These are phyloP conservation scores for Cettia cetti DNA, from an alignment of 2,113 vertebrate genomes.

Conservation along the genomic window DNA sequence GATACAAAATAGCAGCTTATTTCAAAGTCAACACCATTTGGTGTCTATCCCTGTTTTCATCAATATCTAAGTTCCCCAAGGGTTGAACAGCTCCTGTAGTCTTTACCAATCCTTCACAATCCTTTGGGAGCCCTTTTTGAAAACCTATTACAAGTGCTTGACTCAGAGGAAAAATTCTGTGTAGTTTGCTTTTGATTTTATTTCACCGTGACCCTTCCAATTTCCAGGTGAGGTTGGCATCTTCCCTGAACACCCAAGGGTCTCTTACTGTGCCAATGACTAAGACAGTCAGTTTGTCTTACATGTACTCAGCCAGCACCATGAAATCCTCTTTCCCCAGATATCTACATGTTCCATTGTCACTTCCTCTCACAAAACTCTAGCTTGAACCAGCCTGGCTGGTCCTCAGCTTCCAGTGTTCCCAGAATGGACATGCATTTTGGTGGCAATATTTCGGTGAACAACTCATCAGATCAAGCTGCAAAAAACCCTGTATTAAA, in stretches of 20 bases:
- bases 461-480: not conserved
- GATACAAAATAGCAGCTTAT: not conserved
- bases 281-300: not conserved
- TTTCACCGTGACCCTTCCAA: not conserved
- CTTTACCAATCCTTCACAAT: not conserved
- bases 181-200: not conserved
- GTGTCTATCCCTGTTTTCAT: not conserved
- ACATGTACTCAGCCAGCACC: not conserved
- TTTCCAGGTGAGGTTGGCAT: not conserved
- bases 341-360: not conserved
- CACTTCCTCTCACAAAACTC: not conserved
- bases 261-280: not conserved
- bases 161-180: not conserved
- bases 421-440: not conserved
- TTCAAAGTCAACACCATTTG: not conserved
- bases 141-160: not conserved
- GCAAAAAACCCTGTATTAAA: too few relatives aligned
- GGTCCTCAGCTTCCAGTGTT: not conserved
- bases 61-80: not conserved
- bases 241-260: not conserved
- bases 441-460: not conserved
- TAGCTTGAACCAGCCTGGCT: not conserved
- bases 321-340: not conserved
- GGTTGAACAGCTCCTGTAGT: not conserved
- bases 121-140: not conserved